Percentiles rank a stretch among this genome's conserved stretches.
Conservation (phyloP, 2,888 invertebrate genomes). For the Zaprionus bogoriensis region DNA sequence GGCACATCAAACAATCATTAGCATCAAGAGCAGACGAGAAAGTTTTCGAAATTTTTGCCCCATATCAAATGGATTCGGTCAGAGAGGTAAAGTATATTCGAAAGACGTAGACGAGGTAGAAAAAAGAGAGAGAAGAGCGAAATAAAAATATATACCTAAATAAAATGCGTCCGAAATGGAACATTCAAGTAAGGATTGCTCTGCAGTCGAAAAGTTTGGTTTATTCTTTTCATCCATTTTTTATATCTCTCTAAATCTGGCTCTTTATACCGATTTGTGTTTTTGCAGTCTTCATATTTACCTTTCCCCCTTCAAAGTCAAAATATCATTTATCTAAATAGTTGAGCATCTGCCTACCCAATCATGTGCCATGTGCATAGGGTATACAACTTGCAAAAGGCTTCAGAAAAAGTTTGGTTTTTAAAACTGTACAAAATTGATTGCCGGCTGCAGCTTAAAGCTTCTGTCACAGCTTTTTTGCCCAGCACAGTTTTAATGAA, state of each 20-base stretch:
- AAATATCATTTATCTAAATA: too few species aligned
- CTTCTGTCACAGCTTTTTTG: conserved; percentile 10
- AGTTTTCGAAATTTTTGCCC: conserved; percentile 30
- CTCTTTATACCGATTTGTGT: neutral
- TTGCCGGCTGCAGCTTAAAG: conserved; percentile 14
- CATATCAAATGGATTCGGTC: conserved; percentile 1
- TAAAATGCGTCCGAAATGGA: neutral
- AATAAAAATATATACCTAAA: neutral
- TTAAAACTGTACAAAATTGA: conserved; percentile 14
- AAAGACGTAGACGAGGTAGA: neutral
- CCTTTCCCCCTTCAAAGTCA: neutral
- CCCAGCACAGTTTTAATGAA: conserved; percentile 20
- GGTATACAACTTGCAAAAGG: neutral
- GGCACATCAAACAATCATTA: conserved; percentile 75
- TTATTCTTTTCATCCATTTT: neutral
- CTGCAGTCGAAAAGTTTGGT: neutral
- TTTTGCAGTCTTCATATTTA: neutral
- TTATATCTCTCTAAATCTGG: too few species aligned
- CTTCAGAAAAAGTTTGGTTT: conserved; percentile 4
- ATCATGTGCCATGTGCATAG: neutral
- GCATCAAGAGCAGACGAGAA: conserved; percentile 47
- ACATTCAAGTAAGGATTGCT: neutral
- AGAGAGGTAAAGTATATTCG: neutral
- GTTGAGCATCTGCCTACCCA: conserved; percentile 1
- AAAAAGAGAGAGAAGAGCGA: neutral